Percentiles rank a stretch among this genome's conserved stretches.
These are phyloP conservation scores for Adrianichthys oophorus DNA, from an alignment of 2,797 vertebrate species.

Conservation along the genomic window DNA sequence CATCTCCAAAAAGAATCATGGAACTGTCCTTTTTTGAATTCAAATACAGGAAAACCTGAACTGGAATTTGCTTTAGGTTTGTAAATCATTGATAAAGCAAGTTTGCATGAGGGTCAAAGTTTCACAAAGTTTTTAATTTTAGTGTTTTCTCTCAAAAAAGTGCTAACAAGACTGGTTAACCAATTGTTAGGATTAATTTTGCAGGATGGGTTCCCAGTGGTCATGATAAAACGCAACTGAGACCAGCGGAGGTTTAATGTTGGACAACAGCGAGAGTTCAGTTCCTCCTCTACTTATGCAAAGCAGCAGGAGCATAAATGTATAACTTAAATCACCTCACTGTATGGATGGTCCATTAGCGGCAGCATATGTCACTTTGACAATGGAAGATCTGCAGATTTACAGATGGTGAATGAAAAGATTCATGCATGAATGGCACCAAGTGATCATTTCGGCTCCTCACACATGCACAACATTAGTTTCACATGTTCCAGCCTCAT, in stretches of 20 bases:
- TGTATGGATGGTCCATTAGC: slow-evolving; percentile 44
- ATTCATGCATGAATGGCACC: slow-evolving; percentile 51
- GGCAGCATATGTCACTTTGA: slow-evolving; percentile 26
- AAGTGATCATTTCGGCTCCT: slow-evolving; percentile 54
- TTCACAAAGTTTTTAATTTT: no score
- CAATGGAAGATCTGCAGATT: slow-evolving; percentile 44
- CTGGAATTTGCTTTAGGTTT: no score
- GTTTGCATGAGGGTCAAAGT: no score
- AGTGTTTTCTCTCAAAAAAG: no score
- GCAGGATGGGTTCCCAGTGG: no score
- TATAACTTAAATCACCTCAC: slow-evolving; percentile 34
- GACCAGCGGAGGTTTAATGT: slow-evolving; percentile 29
- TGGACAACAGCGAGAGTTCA: slow-evolving; percentile 16
- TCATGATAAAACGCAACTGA: no score
- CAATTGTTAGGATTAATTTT: no score
- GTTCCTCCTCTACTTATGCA: slow-evolving; percentile 17
- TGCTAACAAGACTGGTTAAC: no score
- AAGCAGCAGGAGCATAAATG: slow-evolving; percentile 15
- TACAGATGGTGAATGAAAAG: slow-evolving; percentile 48
- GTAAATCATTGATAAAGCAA: no score
- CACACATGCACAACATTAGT: slow-evolving; percentile 68
- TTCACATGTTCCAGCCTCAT: slow-evolving; percentile 68
- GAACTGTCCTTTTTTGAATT: no score
- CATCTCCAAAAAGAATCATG: slow-evolving; percentile 1
- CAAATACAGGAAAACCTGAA: no score